Base-by-base conservation (phyloP, 2,888 invertebrate species). In the Drosophila mayaguana region DNA sequence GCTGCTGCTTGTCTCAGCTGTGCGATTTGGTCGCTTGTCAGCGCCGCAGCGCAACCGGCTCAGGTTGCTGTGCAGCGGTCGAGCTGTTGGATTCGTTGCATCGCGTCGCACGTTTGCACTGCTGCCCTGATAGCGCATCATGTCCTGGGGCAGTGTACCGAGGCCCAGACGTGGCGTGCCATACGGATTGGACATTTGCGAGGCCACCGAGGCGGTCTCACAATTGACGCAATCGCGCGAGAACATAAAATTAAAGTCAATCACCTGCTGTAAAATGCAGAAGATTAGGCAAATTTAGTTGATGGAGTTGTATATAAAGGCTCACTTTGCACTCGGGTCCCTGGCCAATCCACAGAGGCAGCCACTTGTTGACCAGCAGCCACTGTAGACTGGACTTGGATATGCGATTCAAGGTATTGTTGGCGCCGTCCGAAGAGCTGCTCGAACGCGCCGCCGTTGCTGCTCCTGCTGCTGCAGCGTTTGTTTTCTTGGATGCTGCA, bases 341-440 rank as follows among this genome's bases (percentile, higher is more conserved):
- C 59, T 94, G 94, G n/a, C 93, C 93, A 66, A 94, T 94, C 95
- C 95, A 95, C 46, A 95, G 87, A 0, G 95, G 94, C 25, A 95
- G 88, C 95, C 95, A 95, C 81, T 95, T 95, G 85, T 95, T 95
- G 0, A 95, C 94, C 69, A 95, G 92, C 80, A 95, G 93, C 95
- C 95, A 95, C 83, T 95, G 95, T 42, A 95, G 93, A 1, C 95
- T 94, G 2, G 94, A 94, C 88, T 94, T 94, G 61, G 94, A 95
- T 55, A 95, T 94, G 60, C 95, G 92, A 86, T 93, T 93, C 32
- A 93, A 70, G 4, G 91, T 90, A 38, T 85, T 80, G 51, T 90
- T 90, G 38, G 54, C 72, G 63, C 90, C 90, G 56, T 91, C 91
- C 4, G 90, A 72, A 0, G 83, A 72, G 20, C 83, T 70, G 50